Evolutionary conservation across 2,888 invertebrate species (phyloP).

Genomic region (Oxyscelio sp.): DNA sequence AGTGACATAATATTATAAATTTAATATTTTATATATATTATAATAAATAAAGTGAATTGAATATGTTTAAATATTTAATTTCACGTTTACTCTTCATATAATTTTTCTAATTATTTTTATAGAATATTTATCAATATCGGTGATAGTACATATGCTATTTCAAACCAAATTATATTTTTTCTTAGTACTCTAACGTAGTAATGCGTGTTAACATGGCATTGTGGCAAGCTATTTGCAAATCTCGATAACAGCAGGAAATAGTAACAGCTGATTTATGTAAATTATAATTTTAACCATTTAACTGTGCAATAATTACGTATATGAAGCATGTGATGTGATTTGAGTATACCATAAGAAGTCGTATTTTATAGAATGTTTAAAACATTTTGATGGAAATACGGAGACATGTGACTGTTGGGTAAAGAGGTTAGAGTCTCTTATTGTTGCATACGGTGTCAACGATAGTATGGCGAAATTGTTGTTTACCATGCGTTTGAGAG

Average conservation of each 20-base stretch:
- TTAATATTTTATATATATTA: too few relatives aligned
- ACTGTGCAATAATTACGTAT: conserved; percentile 21
- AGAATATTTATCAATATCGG: background rate
- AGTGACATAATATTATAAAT: too few relatives aligned
- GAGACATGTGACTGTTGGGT: background rate
- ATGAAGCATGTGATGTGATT: too few relatives aligned
- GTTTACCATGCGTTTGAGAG: background rate
- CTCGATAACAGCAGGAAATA: conserved; percentile 32
- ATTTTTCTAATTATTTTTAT: background rate
- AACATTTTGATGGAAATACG: background rate
- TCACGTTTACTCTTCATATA: too few relatives aligned
- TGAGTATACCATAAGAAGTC: too few relatives aligned
- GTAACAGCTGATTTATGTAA: conserved; percentile 29
- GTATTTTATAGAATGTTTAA: background rate
- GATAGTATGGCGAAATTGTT: background rate
- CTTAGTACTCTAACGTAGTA: background rate
- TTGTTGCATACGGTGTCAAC: background rate
- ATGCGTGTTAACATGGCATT: conserved; percentile 32
- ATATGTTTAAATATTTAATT: too few relatives aligned
- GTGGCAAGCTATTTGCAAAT: conserved; percentile 44
- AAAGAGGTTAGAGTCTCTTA: background rate
- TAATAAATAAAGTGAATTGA: too few relatives aligned
- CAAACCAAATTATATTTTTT: conserved; percentile 3
- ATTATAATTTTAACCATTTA: conserved; percentile 30
- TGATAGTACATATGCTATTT: background rate